A percentile compares a stretch with the other conserved stretches of the same genome.
These are phyloP conservation scores for Drosophila pseudoobscura DNA, from an alignment of 1,140 invertebrate species.

Conservation along the genomic window DNA sequence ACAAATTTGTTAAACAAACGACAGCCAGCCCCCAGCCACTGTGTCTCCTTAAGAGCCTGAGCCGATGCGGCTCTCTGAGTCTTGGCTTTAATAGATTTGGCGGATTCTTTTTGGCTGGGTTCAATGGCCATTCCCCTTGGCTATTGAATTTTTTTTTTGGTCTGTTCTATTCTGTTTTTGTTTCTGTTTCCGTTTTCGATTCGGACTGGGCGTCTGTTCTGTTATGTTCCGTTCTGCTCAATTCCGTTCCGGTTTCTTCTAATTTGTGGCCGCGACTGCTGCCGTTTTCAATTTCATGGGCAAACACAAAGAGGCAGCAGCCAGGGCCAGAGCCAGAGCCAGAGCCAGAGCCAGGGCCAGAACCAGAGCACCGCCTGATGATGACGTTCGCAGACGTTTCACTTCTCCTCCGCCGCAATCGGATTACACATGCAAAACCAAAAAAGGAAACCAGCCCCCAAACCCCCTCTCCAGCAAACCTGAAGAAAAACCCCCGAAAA, in stretches of 20 bases:
- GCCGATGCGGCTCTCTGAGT: conserved; percentile 10
- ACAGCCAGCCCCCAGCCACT: not conserved
- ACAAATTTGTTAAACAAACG: conserved; percentile 63
- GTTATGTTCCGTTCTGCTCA: conserved; percentile 22
- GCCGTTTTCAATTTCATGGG: conserved; percentile 70
- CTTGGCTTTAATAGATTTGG: conserved; percentile 62
- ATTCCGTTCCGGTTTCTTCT: conserved; percentile 52
- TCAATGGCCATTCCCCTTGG: conserved; percentile 34
- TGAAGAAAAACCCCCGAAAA: conserved; percentile 13
- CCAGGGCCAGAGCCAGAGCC: not conserved
- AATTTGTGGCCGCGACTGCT: conserved; percentile 54
- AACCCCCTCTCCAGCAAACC: not conserved
- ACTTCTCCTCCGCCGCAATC: conserved; percentile 47
- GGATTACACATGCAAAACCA: conserved; percentile 59
- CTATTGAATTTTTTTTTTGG: conserved; percentile 32
- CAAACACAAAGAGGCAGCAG: conserved; percentile 37
- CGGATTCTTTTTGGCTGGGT: conserved; percentile 26
- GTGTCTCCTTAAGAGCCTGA: conserved; percentile 7
- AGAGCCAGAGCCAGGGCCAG: no score
- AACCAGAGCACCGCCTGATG: conserved; percentile 10
- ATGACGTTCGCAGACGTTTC: conserved; percentile 52
- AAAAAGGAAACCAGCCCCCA: conserved; percentile 4
- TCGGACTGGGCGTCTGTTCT: not conserved
- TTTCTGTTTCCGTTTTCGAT: conserved; percentile 9
- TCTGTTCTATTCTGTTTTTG: no score